Conservation (phyloP, 2,113 vertebrate genomes). For the Phylloscopus trochiloides region DNA sequence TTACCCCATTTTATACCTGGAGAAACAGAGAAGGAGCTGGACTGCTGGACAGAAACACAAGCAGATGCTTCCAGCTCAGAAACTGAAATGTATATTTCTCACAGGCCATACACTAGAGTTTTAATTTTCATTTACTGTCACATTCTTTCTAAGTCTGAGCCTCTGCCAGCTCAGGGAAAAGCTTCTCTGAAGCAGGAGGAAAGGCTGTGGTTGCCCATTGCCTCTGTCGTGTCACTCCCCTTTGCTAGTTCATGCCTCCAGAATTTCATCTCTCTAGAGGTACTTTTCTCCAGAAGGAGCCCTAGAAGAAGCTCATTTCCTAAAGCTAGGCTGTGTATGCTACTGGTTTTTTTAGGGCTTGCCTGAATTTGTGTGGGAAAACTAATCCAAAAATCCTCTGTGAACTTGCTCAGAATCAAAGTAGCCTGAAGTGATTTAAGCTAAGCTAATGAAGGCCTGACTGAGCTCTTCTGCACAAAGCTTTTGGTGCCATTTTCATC, state of each 20-base stretch:
- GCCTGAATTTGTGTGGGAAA: background rate
- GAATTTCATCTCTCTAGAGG: background rate
- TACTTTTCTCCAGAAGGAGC: background rate
- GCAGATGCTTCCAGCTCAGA: background rate
- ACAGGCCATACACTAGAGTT: background rate
- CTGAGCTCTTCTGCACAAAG: background rate
- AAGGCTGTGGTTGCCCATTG: background rate
- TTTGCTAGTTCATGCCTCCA: background rate
- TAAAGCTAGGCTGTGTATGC: background rate
- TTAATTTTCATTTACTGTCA: background rate
- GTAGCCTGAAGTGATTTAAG: constrained; percentile 4
- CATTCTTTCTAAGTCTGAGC: background rate
- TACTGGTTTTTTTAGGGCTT: background rate
- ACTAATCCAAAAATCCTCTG: constrained; percentile 26
- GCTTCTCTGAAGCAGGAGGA: background rate
- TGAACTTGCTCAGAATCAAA: constrained; percentile 20
- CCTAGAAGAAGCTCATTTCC: background rate
- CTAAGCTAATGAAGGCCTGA: constrained; percentile 16
- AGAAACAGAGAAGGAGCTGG: background rate
- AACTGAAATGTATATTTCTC: background rate
- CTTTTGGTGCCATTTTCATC: background rate
- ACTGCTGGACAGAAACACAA: background rate
- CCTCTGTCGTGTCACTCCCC: background rate
- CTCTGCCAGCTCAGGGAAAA: background rate
- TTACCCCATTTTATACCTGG: background rate